Evolutionary conservation across 2,888 invertebrate genomes (phyloP).

Genomic region (Octonoba sinensis): DNA sequence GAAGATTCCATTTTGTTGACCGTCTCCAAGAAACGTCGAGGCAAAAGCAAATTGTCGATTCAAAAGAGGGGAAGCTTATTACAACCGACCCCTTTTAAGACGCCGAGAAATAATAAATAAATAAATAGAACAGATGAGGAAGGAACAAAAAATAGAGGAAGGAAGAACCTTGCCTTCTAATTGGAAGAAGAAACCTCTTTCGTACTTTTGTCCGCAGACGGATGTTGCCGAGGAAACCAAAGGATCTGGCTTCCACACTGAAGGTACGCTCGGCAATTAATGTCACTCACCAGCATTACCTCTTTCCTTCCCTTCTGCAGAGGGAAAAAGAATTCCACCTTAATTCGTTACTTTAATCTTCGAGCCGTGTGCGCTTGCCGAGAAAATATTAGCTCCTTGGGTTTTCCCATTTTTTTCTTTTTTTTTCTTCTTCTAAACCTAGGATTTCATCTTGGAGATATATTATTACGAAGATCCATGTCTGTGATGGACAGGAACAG

Average conservation of each 20-base stretch:
- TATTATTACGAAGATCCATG: too few relatives aligned
- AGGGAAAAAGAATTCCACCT: slow-evolving; percentile 24
- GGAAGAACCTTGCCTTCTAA: slow-evolving; percentile 51
- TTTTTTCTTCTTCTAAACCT: not conserved
- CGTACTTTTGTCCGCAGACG: slow-evolving; percentile 33
- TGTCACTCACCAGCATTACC: slow-evolving; percentile 57
- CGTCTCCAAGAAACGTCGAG: slow-evolving; percentile 27
- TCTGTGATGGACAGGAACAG: too few relatives aligned
- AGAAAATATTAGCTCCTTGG: slow-evolving; percentile 43
- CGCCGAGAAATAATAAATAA: slow-evolving; percentile 36
- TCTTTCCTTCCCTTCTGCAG: not conserved
- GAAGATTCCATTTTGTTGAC: slow-evolving; percentile 18
- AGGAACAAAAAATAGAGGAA: slow-evolving; percentile 11
- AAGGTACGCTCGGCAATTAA: slow-evolving; percentile 47
- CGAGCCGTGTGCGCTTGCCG: slow-evolving; percentile 40
- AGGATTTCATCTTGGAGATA: not conserved
- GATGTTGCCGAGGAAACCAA: slow-evolving; percentile 49
- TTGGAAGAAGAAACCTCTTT: slow-evolving; percentile 51
- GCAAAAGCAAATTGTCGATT: slow-evolving; percentile 47
- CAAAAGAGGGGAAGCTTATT: slow-evolving; percentile 30
- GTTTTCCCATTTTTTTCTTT: not conserved
- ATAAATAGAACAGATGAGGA: slow-evolving; percentile 9
- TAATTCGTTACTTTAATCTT: slow-evolving; percentile 58
- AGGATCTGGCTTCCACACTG: slow-evolving; percentile 23
- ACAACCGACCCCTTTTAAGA: slow-evolving; percentile 15